Evolutionary conservation across 2,888 invertebrate genomes (phyloP), one percentile per base, ranked within the genome.

Genomic region (Eilema griseolum): DNA sequence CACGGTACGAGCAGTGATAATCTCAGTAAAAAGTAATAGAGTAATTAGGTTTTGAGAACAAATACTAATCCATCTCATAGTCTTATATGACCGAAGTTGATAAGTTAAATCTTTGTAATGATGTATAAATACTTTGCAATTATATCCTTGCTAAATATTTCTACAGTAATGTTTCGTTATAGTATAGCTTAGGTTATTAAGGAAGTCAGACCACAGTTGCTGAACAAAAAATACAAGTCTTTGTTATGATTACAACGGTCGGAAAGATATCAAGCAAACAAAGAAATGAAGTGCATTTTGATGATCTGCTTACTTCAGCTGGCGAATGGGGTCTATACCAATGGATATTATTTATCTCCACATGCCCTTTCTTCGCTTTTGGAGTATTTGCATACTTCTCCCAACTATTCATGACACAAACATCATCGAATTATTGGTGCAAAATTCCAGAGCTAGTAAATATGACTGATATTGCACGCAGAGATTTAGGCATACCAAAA

Each of bases 291-390:
- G 63, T 46, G 2, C 16, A 57, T 66, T 61, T 61, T n/a, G 61
- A 61, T 12, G 61, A 61, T 61, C 33, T 61, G 4, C 61, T 61
- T 28, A 80, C 86, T 10, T 77, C 85, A 14, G 89, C 89, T 60
- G 89, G 89, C n/a, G 86, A 89, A 76, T 84, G 88, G 31, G 89
- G 89, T 26, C 75, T 74, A 8, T 90, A 90, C 66, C 89, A 90
- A 75, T 61, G 84, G 41, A 60, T 85, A n/a, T 76, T 90, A 0
- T 88, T 89, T 70, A 73, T 87, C 8, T 81, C 84, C 4, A 86
- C 87, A 0, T 84, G 84, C 70, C 89, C 89, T 3, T 90, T 88
- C 74, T 88, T 87, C 74, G 70, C 83, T 2, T 90, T 81, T 68
- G 88, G 86, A 41, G 86, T 84, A 0, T 86, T 86, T 61, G 82